Base-by-base conservation (phyloP, 2,113 vertebrate species). In the Oxyura jamaicensis region DNA sequence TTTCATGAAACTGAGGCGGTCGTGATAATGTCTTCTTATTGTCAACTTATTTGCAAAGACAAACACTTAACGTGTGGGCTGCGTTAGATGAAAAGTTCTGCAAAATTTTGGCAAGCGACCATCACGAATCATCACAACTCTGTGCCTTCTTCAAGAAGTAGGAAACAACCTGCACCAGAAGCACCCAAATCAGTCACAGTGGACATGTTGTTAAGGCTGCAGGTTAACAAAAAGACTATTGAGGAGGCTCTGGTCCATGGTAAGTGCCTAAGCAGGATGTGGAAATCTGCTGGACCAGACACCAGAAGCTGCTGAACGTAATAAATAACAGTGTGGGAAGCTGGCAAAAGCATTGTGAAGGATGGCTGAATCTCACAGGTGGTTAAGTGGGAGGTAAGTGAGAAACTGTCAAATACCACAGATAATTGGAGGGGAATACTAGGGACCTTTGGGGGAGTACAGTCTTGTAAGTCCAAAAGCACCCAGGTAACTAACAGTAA, bases 71-170 rank as follows among this genome's bases (percentile, higher is more conserved):
- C 6, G 4, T 46, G 13, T 13, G 8, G 5, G 2, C 19, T 93
- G 29, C 31, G 35, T 16, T 26, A 17, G 48, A 83, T 67, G 8
- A 50, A 81, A 62, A 0, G 1, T 8, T 88, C 52, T 84, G 56
- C 9, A 63, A 31, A 22, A 69, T 79, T 79, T 94, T 83, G 56
- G 20, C 20, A 56, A 69, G 17, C 10, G 26, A 11, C 7, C 3
- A 19, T 78, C 17, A 22, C 31, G 41, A 10, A 2, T 81, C 55
- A 50, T 62, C 63, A 86, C 4, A 86, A 26, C 10, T 75, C 9
- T 0, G 0, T 36, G 22, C 4, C 4, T 36, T 71, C 60, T 62
- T 62, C 41, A 67, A 33, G 7, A 0, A 8, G 10, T 28, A 7
- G 29, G 18, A 88, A 66, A 77, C 0, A 3, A 11, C 31, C 16